Percentiles rank a stretch among this genome's conserved stretches.
Conservation (phyloP, 2,797 vertebrate genomes). For the Mastacembelus armatus region DNA sequence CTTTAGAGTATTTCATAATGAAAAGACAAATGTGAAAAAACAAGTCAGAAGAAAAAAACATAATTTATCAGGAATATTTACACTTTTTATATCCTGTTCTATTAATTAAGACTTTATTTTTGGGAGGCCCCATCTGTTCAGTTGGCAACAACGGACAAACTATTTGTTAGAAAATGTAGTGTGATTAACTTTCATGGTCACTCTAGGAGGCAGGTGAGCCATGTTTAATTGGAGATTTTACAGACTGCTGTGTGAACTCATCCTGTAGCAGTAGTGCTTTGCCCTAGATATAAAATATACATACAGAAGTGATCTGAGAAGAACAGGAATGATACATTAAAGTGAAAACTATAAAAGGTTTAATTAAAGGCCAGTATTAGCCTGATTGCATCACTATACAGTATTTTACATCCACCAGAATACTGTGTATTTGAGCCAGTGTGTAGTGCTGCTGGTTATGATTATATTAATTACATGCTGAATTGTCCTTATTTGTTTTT, state of each 20-base stretch:
- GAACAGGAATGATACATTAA: background rate
- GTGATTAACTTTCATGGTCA: background rate
- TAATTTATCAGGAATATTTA: background rate
- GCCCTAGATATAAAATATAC: background rate
- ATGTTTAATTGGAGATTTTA: constrained; percentile 20
- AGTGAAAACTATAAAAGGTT: background rate
- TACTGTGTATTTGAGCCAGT: no score
- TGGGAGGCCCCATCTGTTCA: background rate
- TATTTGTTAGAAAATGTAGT: background rate
- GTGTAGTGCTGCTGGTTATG: no score
- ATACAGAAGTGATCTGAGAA: background rate
- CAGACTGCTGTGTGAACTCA: constrained; percentile 2
- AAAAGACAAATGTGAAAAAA: background rate
- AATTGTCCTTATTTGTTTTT: constrained; percentile 13
- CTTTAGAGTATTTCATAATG: background rate
- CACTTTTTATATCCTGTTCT: background rate
- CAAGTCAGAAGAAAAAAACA: no score
- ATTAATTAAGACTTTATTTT: no score
- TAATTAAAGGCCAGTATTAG: background rate
- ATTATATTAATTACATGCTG: no score
- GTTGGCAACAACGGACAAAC: background rate
- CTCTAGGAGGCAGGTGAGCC: background rate
- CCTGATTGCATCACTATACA: no score
- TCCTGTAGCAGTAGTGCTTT: background rate
- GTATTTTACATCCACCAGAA: no score